Evolutionary conservation across 2,888 invertebrate species (phyloP), one percentile per base, ranked within the genome.

Genomic region (Rhagophthalmus giganteus): DNA sequence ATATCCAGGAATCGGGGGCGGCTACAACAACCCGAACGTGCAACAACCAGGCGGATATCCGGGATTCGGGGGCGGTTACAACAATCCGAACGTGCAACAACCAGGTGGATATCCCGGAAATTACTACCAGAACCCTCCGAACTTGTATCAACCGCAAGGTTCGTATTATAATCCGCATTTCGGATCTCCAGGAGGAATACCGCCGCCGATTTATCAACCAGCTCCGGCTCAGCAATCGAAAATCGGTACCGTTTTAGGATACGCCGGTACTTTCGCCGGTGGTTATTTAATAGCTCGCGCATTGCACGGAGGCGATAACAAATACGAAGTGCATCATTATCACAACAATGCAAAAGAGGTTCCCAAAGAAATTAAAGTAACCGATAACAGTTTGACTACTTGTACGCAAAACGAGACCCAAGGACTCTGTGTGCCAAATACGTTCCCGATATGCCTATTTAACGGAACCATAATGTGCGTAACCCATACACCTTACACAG

Each of bases 381-480:
- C 68, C 56, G 60, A 69, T n/a, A 72, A 71, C 27, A 63, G 67
- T 1, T 66, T 74, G 4, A 63, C 69, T 0, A 62, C 61, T 10
- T 74, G 74, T 55, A 51, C 66, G 0, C 70, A 71, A 2, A 72
- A 73, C 52, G 66, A 65, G 16, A 68, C 67, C 1, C 28, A 47
- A 37, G 59, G 62, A 8, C 63, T 74, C 28, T 74, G 74, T 55
- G 68, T 74, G 3, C 53, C 65, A 0, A 70, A 69, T 40, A 71
- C 74, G 2, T 67, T 65, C 11, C 70, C 74, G 1, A 47, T 74
- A 2, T 74, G 74, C 55, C 72, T 73, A 45, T 62, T 63, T 6
- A 71, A 71, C 37, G 74, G 74, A 2, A 71, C 72, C 1, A 70
- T 74, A 9, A 69, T 74, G 64, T 73, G 74, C 50, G 71, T 73